phyloP scores from a whole-genome alignment of 2,113 vertebrate species.

The Pampusana beccarii region DNA sequence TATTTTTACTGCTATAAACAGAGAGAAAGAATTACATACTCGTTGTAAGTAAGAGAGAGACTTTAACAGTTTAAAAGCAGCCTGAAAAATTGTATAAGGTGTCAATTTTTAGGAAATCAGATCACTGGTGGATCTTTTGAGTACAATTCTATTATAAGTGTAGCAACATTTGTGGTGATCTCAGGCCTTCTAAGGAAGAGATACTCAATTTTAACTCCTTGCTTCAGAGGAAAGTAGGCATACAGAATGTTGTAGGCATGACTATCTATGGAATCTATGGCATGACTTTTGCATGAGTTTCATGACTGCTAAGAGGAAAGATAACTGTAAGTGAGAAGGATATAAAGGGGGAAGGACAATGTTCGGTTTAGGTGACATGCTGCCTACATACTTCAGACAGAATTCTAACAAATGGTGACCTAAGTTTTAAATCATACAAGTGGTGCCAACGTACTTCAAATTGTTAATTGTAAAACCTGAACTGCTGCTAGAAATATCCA shows the following conservation, averaged over 20 bases:
- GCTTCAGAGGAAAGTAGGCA: not conserved
- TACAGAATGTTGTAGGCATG: constrained; percentile 33
- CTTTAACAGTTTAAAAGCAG: not conserved
- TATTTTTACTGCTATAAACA: not conserved
- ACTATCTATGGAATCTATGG: constrained; percentile 25
- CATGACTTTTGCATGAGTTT: not conserved
- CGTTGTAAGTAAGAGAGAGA: not conserved
- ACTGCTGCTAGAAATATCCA: not conserved
- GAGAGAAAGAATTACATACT: not conserved
- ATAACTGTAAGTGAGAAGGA: constrained; percentile 7
- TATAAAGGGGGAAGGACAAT: not conserved
- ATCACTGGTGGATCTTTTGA: not conserved
- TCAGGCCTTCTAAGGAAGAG: not conserved
- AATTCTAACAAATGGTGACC: not conserved
- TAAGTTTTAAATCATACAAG: not conserved
- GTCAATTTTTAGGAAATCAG: not conserved
- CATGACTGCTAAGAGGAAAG: not conserved
- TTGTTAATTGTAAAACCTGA: not conserved
- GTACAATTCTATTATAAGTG: not conserved
- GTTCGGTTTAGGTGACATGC: not conserved
- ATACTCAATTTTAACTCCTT: constrained; percentile 20
- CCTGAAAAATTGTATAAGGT: not conserved
- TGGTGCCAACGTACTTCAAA: not conserved
- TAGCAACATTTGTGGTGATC: not conserved
- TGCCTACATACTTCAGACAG: not conserved